phyloP scores from a whole-genome alignment of 2,113 vertebrate genomes.

The Oryzias curvinotus region DNA sequence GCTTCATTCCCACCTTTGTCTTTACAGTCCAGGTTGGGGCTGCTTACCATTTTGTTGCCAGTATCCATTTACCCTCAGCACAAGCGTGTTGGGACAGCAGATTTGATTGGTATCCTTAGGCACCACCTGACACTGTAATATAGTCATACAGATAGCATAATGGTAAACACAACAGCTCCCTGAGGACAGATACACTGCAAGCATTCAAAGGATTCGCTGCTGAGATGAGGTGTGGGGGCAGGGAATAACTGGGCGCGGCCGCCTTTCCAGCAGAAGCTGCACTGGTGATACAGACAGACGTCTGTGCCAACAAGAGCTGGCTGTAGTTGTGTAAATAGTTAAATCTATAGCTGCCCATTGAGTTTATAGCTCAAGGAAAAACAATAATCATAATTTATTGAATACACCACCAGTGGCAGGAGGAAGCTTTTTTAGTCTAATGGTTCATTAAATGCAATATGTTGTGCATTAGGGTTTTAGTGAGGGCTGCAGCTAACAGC shows the following conservation, averaged over 20 bases:
- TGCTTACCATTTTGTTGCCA: slow-evolving; percentile 14
- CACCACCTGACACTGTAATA: slow-evolving; percentile 55
- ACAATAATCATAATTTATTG: slow-evolving; percentile 19
- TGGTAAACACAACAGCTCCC: slow-evolving; percentile 61
- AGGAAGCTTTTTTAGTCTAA: slow-evolving; percentile 35
- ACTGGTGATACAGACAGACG: slow-evolving; percentile 19
- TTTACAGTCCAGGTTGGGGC: slow-evolving; percentile 12
- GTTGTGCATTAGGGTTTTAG: neutral
- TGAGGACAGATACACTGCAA: slow-evolving; percentile 40
- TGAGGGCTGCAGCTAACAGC: slow-evolving; percentile 2
- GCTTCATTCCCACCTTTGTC: slow-evolving; percentile 9
- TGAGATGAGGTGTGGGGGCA: slow-evolving; percentile 19
- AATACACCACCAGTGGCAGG: slow-evolving; percentile 1
- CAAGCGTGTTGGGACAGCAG: slow-evolving; percentile 50
- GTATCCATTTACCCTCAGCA: slow-evolving; percentile 46
- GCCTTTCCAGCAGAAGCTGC: slow-evolving; percentile 30
- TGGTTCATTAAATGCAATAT: slow-evolving; percentile 5
- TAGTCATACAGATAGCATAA: slow-evolving; percentile 51
- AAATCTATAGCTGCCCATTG: slow-evolving; percentile 27
- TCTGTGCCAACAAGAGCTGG: slow-evolving; percentile 39
- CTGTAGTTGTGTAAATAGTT: slow-evolving; percentile 31
- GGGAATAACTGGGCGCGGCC: slow-evolving; percentile 31
- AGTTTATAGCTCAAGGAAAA: slow-evolving; percentile 22
- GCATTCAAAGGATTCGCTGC: slow-evolving; percentile 49
- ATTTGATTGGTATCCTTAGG: slow-evolving; percentile 61